Base-by-base conservation (phyloP, 1,140 invertebrate genomes). In the Papilio polyxenes region DNA sequence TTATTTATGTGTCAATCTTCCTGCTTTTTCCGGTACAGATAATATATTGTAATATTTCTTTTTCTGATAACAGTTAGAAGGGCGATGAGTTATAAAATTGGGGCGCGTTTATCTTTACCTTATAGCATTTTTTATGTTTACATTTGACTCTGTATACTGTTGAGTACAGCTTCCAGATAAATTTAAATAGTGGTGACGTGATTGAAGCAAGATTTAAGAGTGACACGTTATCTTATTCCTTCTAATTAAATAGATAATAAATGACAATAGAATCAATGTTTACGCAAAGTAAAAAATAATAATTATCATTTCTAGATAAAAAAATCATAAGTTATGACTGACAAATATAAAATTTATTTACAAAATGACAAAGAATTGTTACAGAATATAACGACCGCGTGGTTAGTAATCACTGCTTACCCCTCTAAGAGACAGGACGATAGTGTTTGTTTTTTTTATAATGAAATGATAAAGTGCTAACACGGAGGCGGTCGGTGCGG, bases 1-100 rank as follows among this genome's bases (percentile, higher is more conserved):
- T 79, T 79, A 77, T 77, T 79, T 79, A 62, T 77, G 53, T 79
- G 76, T 79, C 76, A 79, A 79, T 79, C 56, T 79, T 79, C 76
- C 76, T 53, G 76, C 76, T 1, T 56, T 79, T 79, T 79, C 76
- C 76, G 76, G 76, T 31, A 79, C 76, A 62, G 76, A 79, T 79
- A 79, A 79, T 79, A 59, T 79, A n/a, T 59, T 40, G 53, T 37
- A 62, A 79, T 59, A 72, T 79, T 31, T 79, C 37, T 62, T 79
- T 78, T 62, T 59, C 23, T 44, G 53, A 37, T 40, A 59, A 76
- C 44, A 48, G 75, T 37, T 23, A 13, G 20, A 53, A 56, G 48
- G 75, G 65, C 13, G 65, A 37, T 37, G 65, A 31, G 2, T 11
- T 69, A 72, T 40, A 37, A 72, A 72, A 72, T 15, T 72, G 65